Evolutionary conservation across 2,113 vertebrate species (phyloP), one percentile per base, ranked within the genome.

Genomic region (Alligator mississippiensis): DNA sequence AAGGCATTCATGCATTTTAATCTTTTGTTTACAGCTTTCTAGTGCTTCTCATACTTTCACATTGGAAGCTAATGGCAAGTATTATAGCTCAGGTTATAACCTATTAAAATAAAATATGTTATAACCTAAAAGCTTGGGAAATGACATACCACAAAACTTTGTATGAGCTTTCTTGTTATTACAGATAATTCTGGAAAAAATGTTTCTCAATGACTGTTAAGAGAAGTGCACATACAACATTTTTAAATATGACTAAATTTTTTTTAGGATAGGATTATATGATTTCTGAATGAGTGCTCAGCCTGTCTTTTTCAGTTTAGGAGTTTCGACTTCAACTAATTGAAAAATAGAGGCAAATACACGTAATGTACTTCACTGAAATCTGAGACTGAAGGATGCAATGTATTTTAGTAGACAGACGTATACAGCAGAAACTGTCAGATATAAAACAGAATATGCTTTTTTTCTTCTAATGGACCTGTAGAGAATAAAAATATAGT

Each of bases 1-100:
- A 95, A 95, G 16, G 70, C 68, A 93, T 84, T 93, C 85, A 85
- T 85, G 96, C 85, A 94, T 93, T 96, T 97, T 93, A 97, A 94
- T 96, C 74, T 94, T 95, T 96, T 96, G 85, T 97, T 97, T 97
- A 90, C 57, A 95, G 84, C 66, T 76, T 85, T 91, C 70, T 89
- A 94, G 76, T 10, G 34, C 70, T 93, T 95, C 34, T 93, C 55
- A 72, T 57, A 30, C 28, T 87, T 87, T 83, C 57, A 82, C 89
- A 76, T 80, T 96, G 87, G 94, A 94, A 28, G 11, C 30, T 96
- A 93, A 96, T 93, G 61, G 58, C 87, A 85, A 92, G 60, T 90
- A 80, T 94, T 91, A 91, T 74, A 91, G 54, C 3, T 30, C 28
- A 92, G 68, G 70, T 93, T 47, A 95, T 84, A 94, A n/a, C 34